A percentile compares a stretch with the other conserved stretches of the same genome.
Conservation (phyloP, 2,888 invertebrate species). For the Sarcophaga subvicina region DNA sequence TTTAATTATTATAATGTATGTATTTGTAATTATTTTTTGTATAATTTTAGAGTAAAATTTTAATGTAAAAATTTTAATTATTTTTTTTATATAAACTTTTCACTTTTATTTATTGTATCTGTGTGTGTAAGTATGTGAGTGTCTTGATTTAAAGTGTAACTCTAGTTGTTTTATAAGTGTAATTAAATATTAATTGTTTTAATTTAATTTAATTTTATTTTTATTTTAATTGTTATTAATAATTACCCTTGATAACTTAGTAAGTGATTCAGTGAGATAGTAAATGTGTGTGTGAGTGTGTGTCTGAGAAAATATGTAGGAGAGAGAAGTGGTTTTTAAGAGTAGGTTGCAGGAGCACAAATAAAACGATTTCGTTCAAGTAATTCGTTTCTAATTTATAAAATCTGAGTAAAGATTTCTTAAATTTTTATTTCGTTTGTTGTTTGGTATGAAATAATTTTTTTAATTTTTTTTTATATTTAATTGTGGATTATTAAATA, state of each 20-base stretch:
- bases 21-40: conserved; percentile 37
- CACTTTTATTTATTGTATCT: conserved; percentile 20
- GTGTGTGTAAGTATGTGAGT: conserved; percentile 16
- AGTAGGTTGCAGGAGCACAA: neutral
- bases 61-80: conserved; percentile 63
- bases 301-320: neutral
- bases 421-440: neutral
- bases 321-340: too few species aligned
- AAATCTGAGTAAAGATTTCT: neutral
- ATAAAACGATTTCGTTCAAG: neutral
- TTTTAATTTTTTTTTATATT: neutral
- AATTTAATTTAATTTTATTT: neutral
- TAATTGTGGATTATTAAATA: conserved; percentile 30
- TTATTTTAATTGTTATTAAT: conserved; percentile 7
- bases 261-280: neutral
- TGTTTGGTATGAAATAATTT: conserved; percentile 2
- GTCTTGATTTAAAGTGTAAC: conserved; percentile 53
- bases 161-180: conserved; percentile 49
- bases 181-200: conserved; percentile 33
- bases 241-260: neutral
- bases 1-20: conserved; percentile 2
- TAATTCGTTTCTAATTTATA: neutral
- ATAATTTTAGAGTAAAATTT: conserved; percentile 52
- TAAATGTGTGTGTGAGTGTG: neutral
- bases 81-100: conserved; percentile 7